These are phyloP conservation scores for Natrix natrix DNA, from an alignment of 2,797 vertebrate genomes.

Conservation along the genomic window DNA sequence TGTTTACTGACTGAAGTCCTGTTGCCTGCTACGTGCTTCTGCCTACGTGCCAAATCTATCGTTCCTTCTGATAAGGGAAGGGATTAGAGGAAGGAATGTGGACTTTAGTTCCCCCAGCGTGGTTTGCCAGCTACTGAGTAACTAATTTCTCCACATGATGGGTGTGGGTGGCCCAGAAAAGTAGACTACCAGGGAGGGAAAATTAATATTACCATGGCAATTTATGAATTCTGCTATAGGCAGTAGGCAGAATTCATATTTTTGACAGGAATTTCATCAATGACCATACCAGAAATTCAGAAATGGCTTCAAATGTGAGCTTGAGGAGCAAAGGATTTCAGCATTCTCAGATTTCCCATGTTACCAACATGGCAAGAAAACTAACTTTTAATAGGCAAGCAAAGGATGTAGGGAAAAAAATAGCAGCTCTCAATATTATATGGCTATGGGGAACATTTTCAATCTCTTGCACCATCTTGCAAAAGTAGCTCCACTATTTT, in stretches of 20 bases:
- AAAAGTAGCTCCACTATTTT: not conserved
- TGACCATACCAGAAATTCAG: too few relatives aligned
- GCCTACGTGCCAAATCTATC: too few relatives aligned
- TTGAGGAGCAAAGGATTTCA: not conserved
- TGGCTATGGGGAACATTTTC: not conserved
- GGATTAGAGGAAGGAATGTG: too few relatives aligned
- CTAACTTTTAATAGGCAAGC: not conserved
- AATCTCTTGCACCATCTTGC: not conserved
- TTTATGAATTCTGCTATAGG: not conserved
- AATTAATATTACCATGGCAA: not conserved
- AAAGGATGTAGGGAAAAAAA: not conserved
- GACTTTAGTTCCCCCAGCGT: too few relatives aligned
- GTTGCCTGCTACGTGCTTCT: too few relatives aligned
- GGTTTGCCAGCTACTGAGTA: too few relatives aligned
- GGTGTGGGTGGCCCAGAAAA: not conserved
- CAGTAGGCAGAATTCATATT: not conserved
- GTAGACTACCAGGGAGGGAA: not conserved
- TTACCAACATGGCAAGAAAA: not conserved
- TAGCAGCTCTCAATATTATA: not conserved
- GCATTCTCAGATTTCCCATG: not conserved
- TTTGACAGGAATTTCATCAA: too few relatives aligned
- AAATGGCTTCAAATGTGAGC: not conserved
- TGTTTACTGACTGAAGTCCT: too few relatives aligned
- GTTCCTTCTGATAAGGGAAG: too few relatives aligned
- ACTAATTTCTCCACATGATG: too few relatives aligned